A percentile compares a stretch with the other conserved stretches of the same genome.
These are phyloP conservation scores for Hirudinaria manillensis DNA, from an alignment of 2,888 invertebrate genomes.

Conservation along the genomic window DNA sequence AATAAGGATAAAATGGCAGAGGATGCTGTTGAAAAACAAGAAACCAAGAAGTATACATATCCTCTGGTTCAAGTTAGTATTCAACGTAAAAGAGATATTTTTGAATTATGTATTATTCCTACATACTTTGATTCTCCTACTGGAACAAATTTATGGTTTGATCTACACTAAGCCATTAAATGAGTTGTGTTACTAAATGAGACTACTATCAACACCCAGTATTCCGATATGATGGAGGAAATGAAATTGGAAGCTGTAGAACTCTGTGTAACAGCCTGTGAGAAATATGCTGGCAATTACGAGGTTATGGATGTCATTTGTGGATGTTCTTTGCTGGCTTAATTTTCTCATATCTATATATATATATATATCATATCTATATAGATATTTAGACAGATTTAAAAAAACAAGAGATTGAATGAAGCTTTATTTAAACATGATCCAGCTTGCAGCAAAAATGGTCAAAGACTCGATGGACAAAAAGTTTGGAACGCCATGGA, in stretches of 20 bases:
- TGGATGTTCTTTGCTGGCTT: too few relatives aligned
- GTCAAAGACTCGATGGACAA: constrained; percentile 93
- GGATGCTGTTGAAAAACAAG: constrained; percentile 48
- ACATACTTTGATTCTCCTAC: neutral
- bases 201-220: constrained; percentile 58
- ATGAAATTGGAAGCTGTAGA: constrained; percentile 84
- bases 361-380: too few relatives aligned
- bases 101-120: too few relatives aligned
- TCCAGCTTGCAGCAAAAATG: constrained; percentile 78
- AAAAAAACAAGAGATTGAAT: neutral
- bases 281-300: constrained; percentile 79
- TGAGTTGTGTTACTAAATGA: too few relatives aligned
- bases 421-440: constrained; percentile 13
- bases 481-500: constrained; percentile 88
- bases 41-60: constrained; percentile 61
- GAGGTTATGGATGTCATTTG: constrained; percentile 59
- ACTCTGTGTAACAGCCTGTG: constrained; percentile 83
- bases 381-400: neutral
- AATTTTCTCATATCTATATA: neutral
- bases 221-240: constrained; percentile 87
- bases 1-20: constrained; percentile 46
- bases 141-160: neutral
- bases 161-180: neutral
- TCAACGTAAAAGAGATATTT: too few relatives aligned
- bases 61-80: constrained; percentile 70